phyloP scores from a whole-genome alignment of 2,797 vertebrate genomes.

The Onychomys arenicola region DNA sequence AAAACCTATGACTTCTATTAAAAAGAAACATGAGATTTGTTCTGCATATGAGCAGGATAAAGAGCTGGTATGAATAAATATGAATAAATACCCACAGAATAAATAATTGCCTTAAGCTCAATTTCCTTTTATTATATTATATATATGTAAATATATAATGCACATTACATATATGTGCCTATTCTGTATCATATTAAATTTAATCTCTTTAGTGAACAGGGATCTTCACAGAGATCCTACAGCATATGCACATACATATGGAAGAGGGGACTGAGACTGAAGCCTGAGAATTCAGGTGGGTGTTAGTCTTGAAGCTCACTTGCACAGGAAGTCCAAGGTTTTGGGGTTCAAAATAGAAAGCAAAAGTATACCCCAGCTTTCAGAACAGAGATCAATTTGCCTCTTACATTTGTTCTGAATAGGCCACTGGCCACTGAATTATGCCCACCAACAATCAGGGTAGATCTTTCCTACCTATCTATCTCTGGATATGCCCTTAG shows the following conservation, averaged over 20 bases:
- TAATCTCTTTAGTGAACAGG: not conserved
- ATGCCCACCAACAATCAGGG: not conserved
- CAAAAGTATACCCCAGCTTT: not conserved
- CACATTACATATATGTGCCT: not conserved
- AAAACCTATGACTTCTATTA: slow-evolving; percentile 25
- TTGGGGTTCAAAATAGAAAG: not conserved
- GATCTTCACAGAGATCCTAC: not conserved
- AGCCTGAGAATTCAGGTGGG: not conserved
- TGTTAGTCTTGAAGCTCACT: not conserved
- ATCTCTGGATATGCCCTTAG: not conserved
- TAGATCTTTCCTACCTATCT: no score
- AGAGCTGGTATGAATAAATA: not conserved
- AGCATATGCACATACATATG: not conserved
- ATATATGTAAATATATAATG: not conserved
- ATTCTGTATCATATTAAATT: not conserved
- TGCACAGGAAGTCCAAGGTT: not conserved
- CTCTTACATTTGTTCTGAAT: not conserved
- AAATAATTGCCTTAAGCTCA: not conserved
- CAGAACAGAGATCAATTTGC: not conserved
- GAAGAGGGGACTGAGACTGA: not conserved
- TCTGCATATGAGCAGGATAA: not conserved
- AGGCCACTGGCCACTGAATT: not conserved
- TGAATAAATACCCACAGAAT: no score
- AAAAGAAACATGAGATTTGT: not conserved
- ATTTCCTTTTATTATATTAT: not conserved